Conservation (phyloP, 2,888 invertebrate species). For the Drosophila birchii region DNA sequence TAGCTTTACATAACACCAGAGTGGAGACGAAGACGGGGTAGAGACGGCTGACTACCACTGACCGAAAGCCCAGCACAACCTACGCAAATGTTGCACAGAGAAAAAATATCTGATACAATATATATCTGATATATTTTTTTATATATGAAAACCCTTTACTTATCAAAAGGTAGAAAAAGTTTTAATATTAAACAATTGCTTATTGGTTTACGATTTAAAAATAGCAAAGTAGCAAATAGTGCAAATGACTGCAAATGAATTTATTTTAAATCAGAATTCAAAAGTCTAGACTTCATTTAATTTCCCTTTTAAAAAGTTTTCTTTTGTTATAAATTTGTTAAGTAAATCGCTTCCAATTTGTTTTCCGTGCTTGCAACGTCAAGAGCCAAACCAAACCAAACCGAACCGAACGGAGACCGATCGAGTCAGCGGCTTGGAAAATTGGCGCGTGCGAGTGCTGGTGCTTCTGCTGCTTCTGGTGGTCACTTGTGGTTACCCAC, state of each 20-base stretch:
- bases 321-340: background rate
- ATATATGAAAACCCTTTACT: background rate
- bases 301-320: background rate
- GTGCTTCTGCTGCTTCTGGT: conserved; percentile 30
- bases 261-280: background rate
- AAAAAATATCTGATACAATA: background rate
- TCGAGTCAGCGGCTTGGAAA: conserved; percentile 72
- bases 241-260: background rate
- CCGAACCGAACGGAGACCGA: conserved; percentile 40
- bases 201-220: too few species aligned
- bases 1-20: conserved; percentile 75
- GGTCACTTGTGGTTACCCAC: conserved; percentile 43
- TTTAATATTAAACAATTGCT: background rate
- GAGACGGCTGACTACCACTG: conserved; percentile 16
- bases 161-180: background rate
- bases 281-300: background rate
- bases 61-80: conserved; percentile 35
- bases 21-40: conserved; percentile 34
- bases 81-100: conserved; percentile 42
- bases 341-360: background rate
- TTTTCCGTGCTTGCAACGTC: background rate
- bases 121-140: background rate
- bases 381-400: conserved; percentile 6
- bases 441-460: conserved; percentile 75
- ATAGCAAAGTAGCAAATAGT: background rate